These are phyloP conservation scores for Mirza zaza DNA, from an alignment of 2,113 vertebrate genomes.

Conservation along the genomic window DNA sequence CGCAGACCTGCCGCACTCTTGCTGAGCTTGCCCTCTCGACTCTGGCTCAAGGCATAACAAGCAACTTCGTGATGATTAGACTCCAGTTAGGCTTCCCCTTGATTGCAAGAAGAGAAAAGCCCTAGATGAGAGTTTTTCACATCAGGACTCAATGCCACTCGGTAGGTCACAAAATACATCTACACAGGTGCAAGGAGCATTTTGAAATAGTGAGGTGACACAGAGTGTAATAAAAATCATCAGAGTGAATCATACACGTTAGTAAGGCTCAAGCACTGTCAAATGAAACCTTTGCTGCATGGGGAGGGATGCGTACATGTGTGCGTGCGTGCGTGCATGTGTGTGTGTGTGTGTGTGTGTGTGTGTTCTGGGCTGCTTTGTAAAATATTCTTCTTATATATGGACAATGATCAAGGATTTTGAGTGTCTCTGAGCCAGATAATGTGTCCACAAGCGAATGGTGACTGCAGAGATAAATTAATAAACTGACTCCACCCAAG, in stretches of 20 bases:
- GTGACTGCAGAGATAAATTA: not conserved
- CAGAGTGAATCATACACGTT: not conserved
- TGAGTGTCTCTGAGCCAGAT: not conserved
- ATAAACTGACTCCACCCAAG: not conserved
- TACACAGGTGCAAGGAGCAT: not conserved
- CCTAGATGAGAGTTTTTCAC: not conserved
- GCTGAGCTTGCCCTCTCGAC: not conserved
- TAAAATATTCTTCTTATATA: not conserved
- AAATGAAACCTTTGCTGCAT: not conserved
- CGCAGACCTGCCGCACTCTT: accelerated
- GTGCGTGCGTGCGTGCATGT: no score
- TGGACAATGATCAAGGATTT: not conserved
- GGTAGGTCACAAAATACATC: not conserved
- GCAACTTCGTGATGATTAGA: not conserved
- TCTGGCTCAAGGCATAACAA: not conserved
- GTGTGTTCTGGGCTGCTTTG: not conserved
- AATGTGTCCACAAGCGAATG: not conserved
- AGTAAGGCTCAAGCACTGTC: not conserved
- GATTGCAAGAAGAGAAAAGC: not conserved
- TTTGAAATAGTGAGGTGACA: not conserved
- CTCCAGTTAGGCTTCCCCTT: not conserved
- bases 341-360: not conserved
- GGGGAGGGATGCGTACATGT: not conserved
- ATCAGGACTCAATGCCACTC: not conserved
- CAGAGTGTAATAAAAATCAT: not conserved